Evolutionary conservation across 2,113 vertebrate genomes (phyloP).

Genomic region (Pelmatolapia mariae): DNA sequence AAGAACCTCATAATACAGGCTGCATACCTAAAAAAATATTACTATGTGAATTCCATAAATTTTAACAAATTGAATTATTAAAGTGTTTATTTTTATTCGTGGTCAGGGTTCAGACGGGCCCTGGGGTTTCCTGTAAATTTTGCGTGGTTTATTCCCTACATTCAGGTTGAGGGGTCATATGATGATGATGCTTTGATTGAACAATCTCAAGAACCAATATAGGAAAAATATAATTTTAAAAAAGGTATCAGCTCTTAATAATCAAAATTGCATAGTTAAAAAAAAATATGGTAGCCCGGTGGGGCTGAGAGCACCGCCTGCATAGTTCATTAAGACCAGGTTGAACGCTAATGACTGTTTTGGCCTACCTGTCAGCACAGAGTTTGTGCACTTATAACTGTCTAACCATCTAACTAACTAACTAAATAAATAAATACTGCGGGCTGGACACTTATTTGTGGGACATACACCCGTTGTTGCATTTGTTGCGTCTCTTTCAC

Average conservation of each 20-base stretch:
- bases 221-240: neutral
- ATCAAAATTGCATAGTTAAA: neutral
- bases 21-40: accelerated
- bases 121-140: neutral
- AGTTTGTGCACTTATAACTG: neutral
- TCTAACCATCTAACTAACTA: neutral
- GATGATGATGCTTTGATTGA: neutral
- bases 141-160: accelerated
- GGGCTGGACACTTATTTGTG: neutral
- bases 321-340: neutral
- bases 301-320: neutral
- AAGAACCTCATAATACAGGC: neutral
- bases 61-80: neutral
- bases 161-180: neutral
- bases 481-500: neutral
- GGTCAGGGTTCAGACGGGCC: neutral
- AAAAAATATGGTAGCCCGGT: accelerated
- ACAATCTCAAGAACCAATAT: neutral
- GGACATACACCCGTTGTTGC: accelerated
- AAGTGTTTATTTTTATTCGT: neutral
- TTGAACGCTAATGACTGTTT: accelerated
- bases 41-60: neutral
- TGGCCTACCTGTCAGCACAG: neutral
- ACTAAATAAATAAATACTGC: accelerated
- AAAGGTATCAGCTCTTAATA: neutral